Conservation (phyloP, 2,888 invertebrate species). For the Tachystola acroxantha region DNA sequence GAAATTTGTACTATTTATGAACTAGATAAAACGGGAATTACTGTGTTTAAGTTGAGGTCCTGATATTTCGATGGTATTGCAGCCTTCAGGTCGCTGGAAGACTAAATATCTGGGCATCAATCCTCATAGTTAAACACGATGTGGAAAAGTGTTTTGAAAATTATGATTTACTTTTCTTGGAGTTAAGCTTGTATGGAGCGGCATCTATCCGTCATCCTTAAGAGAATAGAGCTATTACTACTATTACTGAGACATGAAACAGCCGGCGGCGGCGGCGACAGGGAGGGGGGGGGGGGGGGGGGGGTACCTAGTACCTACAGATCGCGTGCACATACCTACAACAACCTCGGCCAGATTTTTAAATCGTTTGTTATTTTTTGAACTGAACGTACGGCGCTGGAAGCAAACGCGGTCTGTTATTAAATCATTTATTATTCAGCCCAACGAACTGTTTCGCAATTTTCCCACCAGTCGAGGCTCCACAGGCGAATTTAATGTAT, state of each 20-base stretch:
- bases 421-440: constrained; percentile 77
- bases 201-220: no score
- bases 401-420: constrained; percentile 73
- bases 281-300: constrained; percentile 4
- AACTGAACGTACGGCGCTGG: constrained; percentile 52
- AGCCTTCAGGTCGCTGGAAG: no score
- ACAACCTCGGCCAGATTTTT: constrained; percentile 43
- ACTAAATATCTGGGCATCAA: no score
- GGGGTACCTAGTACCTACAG: background rate
- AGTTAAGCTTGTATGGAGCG: no score
- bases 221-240: background rate
- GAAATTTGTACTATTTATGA: no score
- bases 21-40: no score
- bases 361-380: constrained; percentile 73
- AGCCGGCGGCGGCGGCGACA: constrained; percentile 32
- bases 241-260: constrained; percentile 9
- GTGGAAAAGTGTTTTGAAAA: no score
- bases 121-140: no score
- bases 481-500: constrained; percentile 25
- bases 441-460: constrained; percentile 73
- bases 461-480: constrained; percentile 59
- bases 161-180: no score
- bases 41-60: no score
- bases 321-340: constrained; percentile 21
- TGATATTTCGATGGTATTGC: no score